Percentiles rank a stretch among this genome's conserved stretches.
These are phyloP conservation scores for Onchidella celtica DNA, from an alignment of 2,888 invertebrate species.

Conservation along the genomic window DNA sequence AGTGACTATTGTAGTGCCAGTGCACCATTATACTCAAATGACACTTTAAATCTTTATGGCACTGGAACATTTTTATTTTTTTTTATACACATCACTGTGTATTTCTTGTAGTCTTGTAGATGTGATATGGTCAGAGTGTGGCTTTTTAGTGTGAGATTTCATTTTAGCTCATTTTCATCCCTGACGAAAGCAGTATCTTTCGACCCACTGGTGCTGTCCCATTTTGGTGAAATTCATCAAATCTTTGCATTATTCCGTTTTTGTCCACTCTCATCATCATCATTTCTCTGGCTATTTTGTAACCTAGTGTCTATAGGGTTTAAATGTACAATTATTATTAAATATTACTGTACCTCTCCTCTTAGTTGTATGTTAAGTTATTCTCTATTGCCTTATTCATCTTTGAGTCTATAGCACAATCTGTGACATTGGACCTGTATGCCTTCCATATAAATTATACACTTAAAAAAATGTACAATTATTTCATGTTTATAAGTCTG, in stretches of 20 bases:
- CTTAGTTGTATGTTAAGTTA: background rate
- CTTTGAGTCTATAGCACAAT: background rate
- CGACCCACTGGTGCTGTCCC: background rate
- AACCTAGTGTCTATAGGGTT: background rate
- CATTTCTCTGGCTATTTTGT: background rate
- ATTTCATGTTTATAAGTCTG: background rate
- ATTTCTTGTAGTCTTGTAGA: too few relatives aligned
- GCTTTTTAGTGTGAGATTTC: too few relatives aligned
- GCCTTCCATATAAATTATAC: background rate
- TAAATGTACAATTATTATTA: background rate
- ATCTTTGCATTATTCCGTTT: too few relatives aligned
- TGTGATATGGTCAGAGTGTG: too few relatives aligned
- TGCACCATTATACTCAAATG: too few relatives aligned
- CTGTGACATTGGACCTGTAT: background rate
- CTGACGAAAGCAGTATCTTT: background rate
- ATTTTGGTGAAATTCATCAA: background rate
- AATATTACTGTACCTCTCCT: background rate
- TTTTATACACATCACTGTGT: too few relatives aligned
- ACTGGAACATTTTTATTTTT: too few relatives aligned
- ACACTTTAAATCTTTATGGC: too few relatives aligned
- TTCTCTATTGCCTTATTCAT: background rate
- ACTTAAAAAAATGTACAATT: background rate
- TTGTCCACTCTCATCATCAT: too few relatives aligned
- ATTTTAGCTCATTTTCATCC: background rate
- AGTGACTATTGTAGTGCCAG: too few relatives aligned